Base-by-base conservation (phyloP, 64 coral and sea anemone genomes). In the Pocillopora damicornis region DNA sequence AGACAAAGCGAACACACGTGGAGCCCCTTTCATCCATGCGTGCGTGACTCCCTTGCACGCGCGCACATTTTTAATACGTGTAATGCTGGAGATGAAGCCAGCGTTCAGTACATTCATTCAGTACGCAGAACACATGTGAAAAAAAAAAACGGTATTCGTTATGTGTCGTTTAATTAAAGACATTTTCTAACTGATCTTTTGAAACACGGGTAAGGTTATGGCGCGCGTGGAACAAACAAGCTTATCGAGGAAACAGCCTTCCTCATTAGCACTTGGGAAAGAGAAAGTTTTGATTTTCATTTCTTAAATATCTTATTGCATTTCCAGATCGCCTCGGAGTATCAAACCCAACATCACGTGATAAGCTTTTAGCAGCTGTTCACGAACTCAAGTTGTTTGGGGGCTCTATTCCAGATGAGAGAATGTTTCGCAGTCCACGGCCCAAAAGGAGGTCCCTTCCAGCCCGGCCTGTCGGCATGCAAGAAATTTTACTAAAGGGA, bases 351-450 rank as follows among this genome's bases (percentile, higher is more conserved):
- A 66, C 82, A 61, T 72, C 86, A 35, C 81, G 90, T 56, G 84
- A 92, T 76, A 92, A 81, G 20, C 63, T 92, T 18, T 76, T 92
- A 0, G 38, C 90, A 5, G 81, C 90, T 5, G 86, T 92, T 63
- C 76, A 92, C 15, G 90, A 92, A 62, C 77, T 92, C 15, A 78
- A 80, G 14, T 58, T 92, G 25, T 81, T 92, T 18, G 90, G 90
- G 20, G 81, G 81, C 1, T 37, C 90, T 30, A 35, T 88, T 17
- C 86, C 86, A 35, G 86, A 88, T 42, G 86, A 88, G 61, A 75
- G 86, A 30, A 63, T 58, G 20, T 85, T 85, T 72, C 63, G 81
- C 63, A 26, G 7, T 57, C 65, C 64, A 58, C 37, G 81, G 72
- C 12, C 42, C 12, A 85, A 85, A 22, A 85, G 20, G 15, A 85